Base-by-base conservation (phyloP, 2,113 vertebrate genomes). In the Rhinopithecus roxellana region DNA sequence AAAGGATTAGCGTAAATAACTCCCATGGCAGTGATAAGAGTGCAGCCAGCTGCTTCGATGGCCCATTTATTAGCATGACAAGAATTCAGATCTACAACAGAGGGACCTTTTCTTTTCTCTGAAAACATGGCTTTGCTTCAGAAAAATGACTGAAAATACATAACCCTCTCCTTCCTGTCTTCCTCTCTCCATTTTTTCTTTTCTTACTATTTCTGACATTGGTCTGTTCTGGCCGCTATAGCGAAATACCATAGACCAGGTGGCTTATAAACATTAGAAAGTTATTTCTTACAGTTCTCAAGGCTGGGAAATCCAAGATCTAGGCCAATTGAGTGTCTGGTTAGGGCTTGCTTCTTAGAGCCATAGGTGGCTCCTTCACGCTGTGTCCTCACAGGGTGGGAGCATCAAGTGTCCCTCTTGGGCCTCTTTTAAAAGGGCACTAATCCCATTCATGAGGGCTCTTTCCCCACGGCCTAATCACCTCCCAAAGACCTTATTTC, bases 1-100 rank as follows among this genome's bases (percentile, higher is more conserved):
- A 98, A 99, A 99, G 99, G 98, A 99, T 99, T 99, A 99, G 98
- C 98, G 93, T 98, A 99, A 99, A 99, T 99, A 99, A 99, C 98
- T 99, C 99, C 98, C 98, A 98, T 96, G 98, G 98, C 98, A 98
- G 98, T 97, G 98, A 98, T 98, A 98, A 99, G 89, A 97, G 98
- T 98, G 98, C 98, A 98, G 97, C 99, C 99, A 99, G 99, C 98
- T 99, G 99, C 99, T 99, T 99, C 99, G 98, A 98, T 95, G 99
- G 93, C 64, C 97, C 95, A 98, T 99, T 98, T 98, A 98, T 99
- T 98, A 98, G 97, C 95, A 97, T 89, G 97, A 97, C 96, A 98
- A 97, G 98, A 99, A 99, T 98, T 98, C 97, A 98, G 98, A 98
- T 98, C 95, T 98, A 64, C 35, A 93, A 91, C 80, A 94, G 23